phyloP scores from a whole-genome alignment of 2,113 vertebrate genomes.

The Stercorarius parasiticus region DNA sequence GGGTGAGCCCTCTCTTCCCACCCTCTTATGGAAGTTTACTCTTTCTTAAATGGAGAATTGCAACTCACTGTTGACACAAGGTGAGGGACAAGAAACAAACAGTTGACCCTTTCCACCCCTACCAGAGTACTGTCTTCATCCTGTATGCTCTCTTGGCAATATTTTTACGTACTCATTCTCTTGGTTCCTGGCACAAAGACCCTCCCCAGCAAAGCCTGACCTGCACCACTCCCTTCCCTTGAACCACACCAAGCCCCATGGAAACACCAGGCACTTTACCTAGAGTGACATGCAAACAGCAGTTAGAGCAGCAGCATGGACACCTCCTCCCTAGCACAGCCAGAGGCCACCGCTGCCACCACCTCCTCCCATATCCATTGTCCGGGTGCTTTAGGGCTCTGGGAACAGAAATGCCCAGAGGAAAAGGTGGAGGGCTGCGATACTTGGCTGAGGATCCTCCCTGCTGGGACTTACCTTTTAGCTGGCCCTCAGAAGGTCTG shows the following conservation, averaged over 20 bases:
- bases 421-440: not conserved
- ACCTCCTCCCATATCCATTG: not conserved
- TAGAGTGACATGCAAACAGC: no score
- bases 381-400: not conserved
- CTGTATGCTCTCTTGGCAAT: not conserved
- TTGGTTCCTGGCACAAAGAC: not conserved
- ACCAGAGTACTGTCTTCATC: not conserved
- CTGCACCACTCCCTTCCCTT: not conserved
- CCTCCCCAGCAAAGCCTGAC: not conserved
- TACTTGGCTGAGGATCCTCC: not conserved
- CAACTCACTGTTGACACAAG: not conserved
- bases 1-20: not conserved
- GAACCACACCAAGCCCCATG: not conserved
- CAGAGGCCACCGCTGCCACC: not conserved
- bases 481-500: not conserved
- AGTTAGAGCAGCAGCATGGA: not conserved
- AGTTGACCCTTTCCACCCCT: not conserved
- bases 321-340: not conserved
- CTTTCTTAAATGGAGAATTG: not conserved
- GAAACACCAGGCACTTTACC: not conserved
- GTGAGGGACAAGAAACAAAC: not conserved
- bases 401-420: not conserved
- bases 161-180: fast-evolving
- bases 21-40: not conserved
- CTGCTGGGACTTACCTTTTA: not conserved